These are phyloP conservation scores for Cydia amplana DNA, from an alignment of 1,140 invertebrate genomes.

Conservation along the genomic window DNA sequence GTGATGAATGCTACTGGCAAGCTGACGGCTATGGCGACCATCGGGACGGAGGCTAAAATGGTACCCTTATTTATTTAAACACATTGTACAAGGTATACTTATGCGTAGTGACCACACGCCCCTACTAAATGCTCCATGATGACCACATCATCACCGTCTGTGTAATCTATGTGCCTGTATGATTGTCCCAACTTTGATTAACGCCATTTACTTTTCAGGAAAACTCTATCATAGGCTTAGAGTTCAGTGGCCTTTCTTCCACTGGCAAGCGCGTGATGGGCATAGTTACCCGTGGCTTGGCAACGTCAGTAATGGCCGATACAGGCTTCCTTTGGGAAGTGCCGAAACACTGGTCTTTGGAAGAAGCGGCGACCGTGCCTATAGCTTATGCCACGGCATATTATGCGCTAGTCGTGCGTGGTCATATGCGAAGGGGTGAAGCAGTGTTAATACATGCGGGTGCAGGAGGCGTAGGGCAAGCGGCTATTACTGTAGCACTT, in stretches of 20 bases:
- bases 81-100: background rate
- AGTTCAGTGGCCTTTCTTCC: slow-evolving; percentile 91
- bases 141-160: too few relatives aligned
- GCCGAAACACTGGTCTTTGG: slow-evolving; percentile 92
- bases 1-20: slow-evolving; percentile 98
- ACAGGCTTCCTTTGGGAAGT: slow-evolving; percentile 94
- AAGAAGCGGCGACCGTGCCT: slow-evolving; percentile 96
- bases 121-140: background rate
- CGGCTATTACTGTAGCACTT: slow-evolving; percentile 95
- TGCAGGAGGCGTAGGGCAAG: slow-evolving; percentile 97
- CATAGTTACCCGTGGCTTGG: slow-evolving; percentile 94
- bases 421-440: slow-evolving; percentile 90
- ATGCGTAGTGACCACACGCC: background rate
- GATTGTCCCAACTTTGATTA: background rate
- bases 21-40: slow-evolving; percentile 94
- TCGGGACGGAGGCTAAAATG: slow-evolving; percentile 86
- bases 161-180: background rate
- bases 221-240: slow-evolving; percentile 96
- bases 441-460: slow-evolving; percentile 96
- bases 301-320: slow-evolving; percentile 92
- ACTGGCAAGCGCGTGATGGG: slow-evolving; percentile 94
- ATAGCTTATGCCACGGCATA: slow-evolving; percentile 91
- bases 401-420: slow-evolving; percentile 82
- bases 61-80: slow-evolving; percentile 47
- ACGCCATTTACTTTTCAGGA: slow-evolving; percentile 66